These are phyloP conservation scores for Microchirus variegatus DNA, from an alignment of 2,797 vertebrate genomes.

Conservation along the genomic window DNA sequence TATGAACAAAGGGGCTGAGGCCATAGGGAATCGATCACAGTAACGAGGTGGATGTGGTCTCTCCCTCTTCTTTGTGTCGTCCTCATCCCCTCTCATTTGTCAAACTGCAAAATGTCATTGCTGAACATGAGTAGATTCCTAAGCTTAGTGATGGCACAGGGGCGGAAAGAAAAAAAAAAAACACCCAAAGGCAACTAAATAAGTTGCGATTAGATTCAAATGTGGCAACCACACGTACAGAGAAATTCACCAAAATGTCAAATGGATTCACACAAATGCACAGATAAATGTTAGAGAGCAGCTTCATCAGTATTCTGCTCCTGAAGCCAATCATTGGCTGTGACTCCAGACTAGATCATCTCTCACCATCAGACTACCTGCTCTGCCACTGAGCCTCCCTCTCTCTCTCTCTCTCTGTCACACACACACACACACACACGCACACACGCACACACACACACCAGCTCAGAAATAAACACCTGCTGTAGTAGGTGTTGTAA, in stretches of 20 bases:
- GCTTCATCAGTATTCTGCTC: conserved; percentile 67
- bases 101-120: conserved; percentile 34
- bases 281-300: conserved; percentile 24
- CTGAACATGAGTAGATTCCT: conserved; percentile 29
- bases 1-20: conserved; percentile 22
- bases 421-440: conserved; percentile 13
- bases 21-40: conserved; percentile 31
- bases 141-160: conserved; percentile 23
- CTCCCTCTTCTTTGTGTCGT: conserved; percentile 13
- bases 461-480: no score
- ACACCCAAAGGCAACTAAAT: conserved; percentile 27
- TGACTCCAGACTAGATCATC: conserved; percentile 43
- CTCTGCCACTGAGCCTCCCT: conserved; percentile 13
- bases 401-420: neutral
- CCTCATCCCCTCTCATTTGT: conserved; percentile 17
- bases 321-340: conserved; percentile 55
- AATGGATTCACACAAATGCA: neutral
- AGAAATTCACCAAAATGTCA: conserved; percentile 8
- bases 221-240: neutral
- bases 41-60: conserved; percentile 20
- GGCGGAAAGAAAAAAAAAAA: no score
- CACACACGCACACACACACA: conserved; percentile 18
- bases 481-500: no score
- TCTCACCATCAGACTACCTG: conserved; percentile 41
- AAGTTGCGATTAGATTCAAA: conserved; percentile 24